Evolutionary conservation across 2,888 invertebrate genomes (phyloP).

Genomic region (Brachynemurus nebulosus): DNA sequence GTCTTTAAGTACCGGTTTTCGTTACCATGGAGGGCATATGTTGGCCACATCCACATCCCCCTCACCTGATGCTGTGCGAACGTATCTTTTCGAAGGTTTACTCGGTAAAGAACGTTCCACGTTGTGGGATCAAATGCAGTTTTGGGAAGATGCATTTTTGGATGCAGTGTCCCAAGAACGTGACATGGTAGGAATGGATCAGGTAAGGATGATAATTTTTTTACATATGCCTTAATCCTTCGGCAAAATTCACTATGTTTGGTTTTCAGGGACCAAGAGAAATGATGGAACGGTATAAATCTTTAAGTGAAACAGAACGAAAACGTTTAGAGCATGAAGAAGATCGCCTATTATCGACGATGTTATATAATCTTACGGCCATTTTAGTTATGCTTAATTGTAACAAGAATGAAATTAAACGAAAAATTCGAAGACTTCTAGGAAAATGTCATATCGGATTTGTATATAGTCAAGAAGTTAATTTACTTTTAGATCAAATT

Average conservation of each 20-base stretch:
- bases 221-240: not conserved
- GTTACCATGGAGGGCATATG: slow-evolving; percentile 76
- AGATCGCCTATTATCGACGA: slow-evolving; percentile 85
- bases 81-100: slow-evolving; percentile 84
- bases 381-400: slow-evolving; percentile 90
- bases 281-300: slow-evolving; percentile 97
- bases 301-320: slow-evolving; percentile 79
- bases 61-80: slow-evolving; percentile 77
- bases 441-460: slow-evolving; percentile 98
- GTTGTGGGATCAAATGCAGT: slow-evolving; percentile 98
- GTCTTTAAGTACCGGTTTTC: slow-evolving; percentile 70
- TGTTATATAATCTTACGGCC: slow-evolving; percentile 91
- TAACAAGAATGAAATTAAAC: slow-evolving; percentile 65
- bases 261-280: slow-evolving; percentile 67
- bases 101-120: slow-evolving; percentile 69
- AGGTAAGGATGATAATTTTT: slow-evolving; percentile 32
- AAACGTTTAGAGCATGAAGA: slow-evolving; percentile 97
- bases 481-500: slow-evolving; percentile 88
- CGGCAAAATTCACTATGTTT: slow-evolving; percentile 1
- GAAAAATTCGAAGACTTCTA: slow-evolving; percentile 78
- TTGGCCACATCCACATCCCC: slow-evolving; percentile 75
- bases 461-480: slow-evolving; percentile 94
- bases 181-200: slow-evolving; percentile 99
- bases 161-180: slow-evolving; percentile 97
- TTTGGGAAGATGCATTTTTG: slow-evolving; percentile 98